Conservation (phyloP, 2,888 invertebrate genomes). For the Andrena bicolor region DNA sequence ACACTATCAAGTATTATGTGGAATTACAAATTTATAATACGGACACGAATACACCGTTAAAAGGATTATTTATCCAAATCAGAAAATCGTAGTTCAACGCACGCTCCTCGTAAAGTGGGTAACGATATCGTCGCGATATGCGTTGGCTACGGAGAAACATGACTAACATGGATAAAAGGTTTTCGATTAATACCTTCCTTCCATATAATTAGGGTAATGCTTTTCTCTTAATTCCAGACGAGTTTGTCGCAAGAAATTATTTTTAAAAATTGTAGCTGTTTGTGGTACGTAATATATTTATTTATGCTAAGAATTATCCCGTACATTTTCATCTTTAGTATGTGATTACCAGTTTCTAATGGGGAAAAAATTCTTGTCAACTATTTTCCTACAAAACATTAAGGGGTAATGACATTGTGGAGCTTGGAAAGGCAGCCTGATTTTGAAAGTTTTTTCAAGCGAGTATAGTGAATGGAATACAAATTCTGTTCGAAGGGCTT, state of each 20-base stretch:
- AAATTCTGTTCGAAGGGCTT: too few species aligned
- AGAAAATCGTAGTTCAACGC: constrained; percentile 64
- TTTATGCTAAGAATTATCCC: too few species aligned
- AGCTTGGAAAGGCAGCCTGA: too few species aligned
- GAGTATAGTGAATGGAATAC: too few species aligned
- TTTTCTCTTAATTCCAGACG: constrained; percentile 10
- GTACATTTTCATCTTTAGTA: not conserved
- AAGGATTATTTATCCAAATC: constrained; percentile 78
- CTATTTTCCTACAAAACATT: too few species aligned
- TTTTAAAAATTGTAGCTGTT: not conserved
- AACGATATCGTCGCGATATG: constrained; percentile 32
- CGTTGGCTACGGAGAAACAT: constrained; percentile 42
- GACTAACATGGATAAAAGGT: constrained; percentile 6
- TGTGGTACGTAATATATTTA: too few species aligned
- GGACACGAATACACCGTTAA: constrained; percentile 74
- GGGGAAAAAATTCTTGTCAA: too few species aligned
- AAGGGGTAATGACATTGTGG: too few species aligned
- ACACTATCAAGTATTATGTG: constrained; percentile 71
- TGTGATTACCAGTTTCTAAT: too few species aligned
- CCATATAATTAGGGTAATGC: constrained; percentile 64
- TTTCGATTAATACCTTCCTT: not conserved
- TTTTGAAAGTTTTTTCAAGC: too few species aligned
- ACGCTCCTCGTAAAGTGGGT: constrained; percentile 49
- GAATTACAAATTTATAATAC: constrained; percentile 77
- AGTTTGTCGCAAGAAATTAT: not conserved